These are phyloP conservation scores for Eurystomus glaucurus DNA, from an alignment of 2,797 vertebrate genomes.

Conservation along the genomic window DNA sequence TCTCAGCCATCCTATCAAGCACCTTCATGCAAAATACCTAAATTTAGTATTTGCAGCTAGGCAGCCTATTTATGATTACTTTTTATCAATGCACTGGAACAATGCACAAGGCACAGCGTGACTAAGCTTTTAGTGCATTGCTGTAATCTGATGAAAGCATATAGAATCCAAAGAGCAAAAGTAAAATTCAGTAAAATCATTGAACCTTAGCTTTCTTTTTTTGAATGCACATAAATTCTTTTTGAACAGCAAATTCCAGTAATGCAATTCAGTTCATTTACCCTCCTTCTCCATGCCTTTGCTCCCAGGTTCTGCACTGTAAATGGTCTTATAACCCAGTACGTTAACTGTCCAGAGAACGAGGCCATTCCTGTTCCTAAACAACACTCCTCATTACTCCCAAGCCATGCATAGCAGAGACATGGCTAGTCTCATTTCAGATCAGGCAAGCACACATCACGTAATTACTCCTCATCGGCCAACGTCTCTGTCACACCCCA, in stretches of 20 bases:
- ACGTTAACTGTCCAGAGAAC: neutral
- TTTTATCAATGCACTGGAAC: neutral
- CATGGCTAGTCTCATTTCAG: neutral
- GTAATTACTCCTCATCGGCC: neutral
- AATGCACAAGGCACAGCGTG: neutral
- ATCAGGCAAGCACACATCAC: neutral
- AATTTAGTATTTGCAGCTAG: neutral
- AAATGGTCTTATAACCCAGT: neutral
- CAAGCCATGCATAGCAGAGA: neutral
- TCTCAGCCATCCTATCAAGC: neutral
- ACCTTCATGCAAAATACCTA: neutral
- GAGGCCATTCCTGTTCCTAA: slow-evolving; percentile 5
- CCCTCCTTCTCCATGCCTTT: neutral
- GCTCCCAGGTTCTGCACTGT: neutral
- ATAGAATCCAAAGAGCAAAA: neutral
- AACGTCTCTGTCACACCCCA: neutral
- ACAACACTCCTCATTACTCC: neutral
- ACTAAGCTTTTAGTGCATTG: neutral
- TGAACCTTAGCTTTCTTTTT: neutral
- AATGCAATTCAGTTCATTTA: neutral
- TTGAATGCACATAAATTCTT: neutral
- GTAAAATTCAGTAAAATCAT: neutral
- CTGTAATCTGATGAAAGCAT: neutral
- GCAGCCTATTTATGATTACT: neutral
- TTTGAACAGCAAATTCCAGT: neutral